Conservation (phyloP, 2,888 invertebrate genomes). For the Eristalis tenax region DNA sequence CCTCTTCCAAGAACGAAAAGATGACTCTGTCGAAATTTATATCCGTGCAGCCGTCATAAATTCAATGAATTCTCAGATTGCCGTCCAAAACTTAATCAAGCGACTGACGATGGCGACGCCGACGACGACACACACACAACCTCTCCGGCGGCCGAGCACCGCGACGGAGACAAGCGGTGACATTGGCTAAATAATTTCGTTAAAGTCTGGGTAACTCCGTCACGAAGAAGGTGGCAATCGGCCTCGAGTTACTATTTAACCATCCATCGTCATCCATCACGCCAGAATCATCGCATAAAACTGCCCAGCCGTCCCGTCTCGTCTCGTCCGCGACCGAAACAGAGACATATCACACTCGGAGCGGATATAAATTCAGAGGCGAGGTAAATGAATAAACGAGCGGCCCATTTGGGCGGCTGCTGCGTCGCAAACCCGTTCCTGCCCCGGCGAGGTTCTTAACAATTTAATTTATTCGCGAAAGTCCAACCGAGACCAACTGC, state of each 20-base stretch:
- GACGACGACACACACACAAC: background rate
- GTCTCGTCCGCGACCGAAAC: conserved; percentile 22
- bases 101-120: background rate
- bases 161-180: conserved; percentile 42
- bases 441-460: conserved; percentile 38
- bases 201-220: conserved; percentile 31
- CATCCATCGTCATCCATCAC: conserved; percentile 66
- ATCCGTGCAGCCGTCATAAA: conserved; percentile 51
- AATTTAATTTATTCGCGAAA: conserved; percentile 71
- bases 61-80: conserved; percentile 58
- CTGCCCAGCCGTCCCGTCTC: conserved; percentile 4
- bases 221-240: conserved; percentile 64
- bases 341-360: conserved; percentile 49
- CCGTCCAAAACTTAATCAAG: conserved; percentile 48
- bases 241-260: conserved; percentile 63
- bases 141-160: background rate
- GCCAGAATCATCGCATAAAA: conserved; percentile 46
- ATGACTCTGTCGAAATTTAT: conserved; percentile 59
- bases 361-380: conserved; percentile 48
- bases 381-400: conserved; percentile 49
- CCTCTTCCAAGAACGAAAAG: conserved; percentile 56
- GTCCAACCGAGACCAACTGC: conserved; percentile 59
- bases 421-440: conserved; percentile 10
- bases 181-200: conserved; percentile 65
- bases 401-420: conserved; percentile 29